Base-by-base conservation (phyloP, 2,888 invertebrate species). In the Pecten maximus region DNA sequence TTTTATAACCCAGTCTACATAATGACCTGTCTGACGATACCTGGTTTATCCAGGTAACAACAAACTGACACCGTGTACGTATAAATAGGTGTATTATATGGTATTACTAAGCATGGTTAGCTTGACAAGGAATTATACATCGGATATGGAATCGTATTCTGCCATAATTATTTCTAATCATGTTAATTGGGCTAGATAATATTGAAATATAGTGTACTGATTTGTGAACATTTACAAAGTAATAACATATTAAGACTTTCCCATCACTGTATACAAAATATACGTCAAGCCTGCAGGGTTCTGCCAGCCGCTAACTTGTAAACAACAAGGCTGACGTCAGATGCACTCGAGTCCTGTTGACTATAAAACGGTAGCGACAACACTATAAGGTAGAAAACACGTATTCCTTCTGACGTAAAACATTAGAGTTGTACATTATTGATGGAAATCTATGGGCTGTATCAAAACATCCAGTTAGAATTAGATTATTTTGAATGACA, bases 1-100 rank as follows among this genome's bases (percentile, higher is more conserved):
- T 74, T 74, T 74, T 35, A 74, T 74, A 74, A 74, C 28, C 74
- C 74, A 74, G 28, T 74, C 74, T 74, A 74, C 6, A 74, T 74
- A 74, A 74, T 74, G 74, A 74, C 74, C 74, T 3, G 28, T 10
- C 23, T 23, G 2, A 60, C 23, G 60, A 74, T 74, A 35, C 74
- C 28, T 35, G 74, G 74, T 28, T 74, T 35, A 74, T 35, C 74
- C 74, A 74, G 35, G 74, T 35, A 74, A 35, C 35, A n/a, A 35
- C 74, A 60, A 74, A 4, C 74, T 35, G 15, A 74, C 74, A 74
- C 74, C 10, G 35, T 74, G 74, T 28, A 74, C 35, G 23, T 74
- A 28, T 74, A 74, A n/a, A 28, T 74, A 74, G 60, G 44, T 44
- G 12, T 44, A 44, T 44, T 10, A 10, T 10, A 35, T 3, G 35